Percentiles rank a stretch among this genome's conserved stretches.
Evolutionary conservation across 2,888 invertebrate species (phyloP).

Genomic region (Nycteola revayana): DNA sequence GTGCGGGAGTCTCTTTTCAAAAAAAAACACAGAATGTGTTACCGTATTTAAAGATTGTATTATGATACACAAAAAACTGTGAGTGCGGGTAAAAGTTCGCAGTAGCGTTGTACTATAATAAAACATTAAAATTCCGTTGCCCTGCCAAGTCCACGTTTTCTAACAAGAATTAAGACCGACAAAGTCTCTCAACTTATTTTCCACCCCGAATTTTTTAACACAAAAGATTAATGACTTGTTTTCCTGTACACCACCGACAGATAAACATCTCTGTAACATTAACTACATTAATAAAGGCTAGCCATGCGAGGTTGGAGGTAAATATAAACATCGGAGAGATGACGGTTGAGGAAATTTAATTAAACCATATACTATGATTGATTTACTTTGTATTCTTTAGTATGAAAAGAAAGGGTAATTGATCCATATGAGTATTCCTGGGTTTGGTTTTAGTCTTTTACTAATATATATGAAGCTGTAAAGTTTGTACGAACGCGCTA

Average conservation of each 20-base stretch:
- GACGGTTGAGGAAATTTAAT: not conserved
- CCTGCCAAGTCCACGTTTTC: slow-evolving; percentile 23
- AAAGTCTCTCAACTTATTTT: slow-evolving; percentile 23
- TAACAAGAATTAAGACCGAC: slow-evolving; percentile 25
- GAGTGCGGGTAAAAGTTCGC: too few species aligned
- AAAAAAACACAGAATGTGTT: too few species aligned
- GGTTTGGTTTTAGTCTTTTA: too few species aligned
- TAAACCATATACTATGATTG: not conserved
- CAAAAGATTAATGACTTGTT: slow-evolving; percentile 32
- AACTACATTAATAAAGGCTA: slow-evolving; percentile 15
- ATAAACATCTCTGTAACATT: slow-evolving; percentile 22
- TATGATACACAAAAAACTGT: too few species aligned
- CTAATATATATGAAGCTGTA: too few species aligned
- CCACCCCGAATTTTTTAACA: slow-evolving; percentile 20
- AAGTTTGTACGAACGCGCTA: too few species aligned
- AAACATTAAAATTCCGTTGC: slow-evolving; percentile 16
- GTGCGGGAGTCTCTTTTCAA: too few species aligned
- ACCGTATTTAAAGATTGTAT: too few species aligned
- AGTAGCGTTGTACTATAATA: too few species aligned
- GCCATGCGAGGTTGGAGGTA: slow-evolving; percentile 14
- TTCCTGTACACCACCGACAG: slow-evolving; percentile 25
- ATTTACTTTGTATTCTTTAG: too few species aligned
- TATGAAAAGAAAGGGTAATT: too few species aligned
- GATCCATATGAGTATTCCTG: too few species aligned
- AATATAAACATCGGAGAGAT: slow-evolving; percentile 1